Base-by-base conservation (phyloP, 2,888 invertebrate genomes). In the Allolobophora icterica region DNA sequence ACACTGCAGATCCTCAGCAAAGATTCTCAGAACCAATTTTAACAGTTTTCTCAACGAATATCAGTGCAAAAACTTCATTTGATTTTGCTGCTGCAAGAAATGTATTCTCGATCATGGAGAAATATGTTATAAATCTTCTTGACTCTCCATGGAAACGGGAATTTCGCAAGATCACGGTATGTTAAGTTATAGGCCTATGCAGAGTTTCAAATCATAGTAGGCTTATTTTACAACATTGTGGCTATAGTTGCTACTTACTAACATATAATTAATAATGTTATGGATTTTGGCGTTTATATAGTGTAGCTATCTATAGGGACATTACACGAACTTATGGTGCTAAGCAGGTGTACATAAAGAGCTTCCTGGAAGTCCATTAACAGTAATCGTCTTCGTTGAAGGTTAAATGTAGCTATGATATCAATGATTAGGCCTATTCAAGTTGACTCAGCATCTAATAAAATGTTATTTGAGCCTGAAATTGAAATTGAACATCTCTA, bases 111-210 rank as follows among this genome's bases (percentile, higher is more conserved):
- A 34, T 38, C 5, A 35, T 87, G 34, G 87, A 87, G 38, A 35
- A 19, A 34, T 87, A 87, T 24, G 87, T 24, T 35, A 87, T 87
- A 34, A 87, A 87, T 24, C 87, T 87, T 38, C 34, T 87, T 17
- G 87, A 87, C 87, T 87, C 35, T 87, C 87, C 87, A 17, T 87
- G 87, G 87, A 87, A 34, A 87, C 11, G 35, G 13, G 87, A 87
- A 87, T 87, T 87, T 87, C 87, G 87, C 21, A 87, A 87, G 87
- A 87, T 87, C 35, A 87, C 87, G 87, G 87, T 87, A 38, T 13
- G 19, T 35, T n/a, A 71, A n/a, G 13, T 71, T 13, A 71, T 8
- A n/a, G n/a, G n/a, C n/a, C n/a, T n/a, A 71, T 71, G 71, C 71
- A 11, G 71, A 71, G 13, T 71, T 71, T n/a, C 30, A 71, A 71